Percentiles rank a stretch among this genome's conserved stretches.
Conservation (phyloP, 2,113 vertebrate species). For the Manacus vitellinus region DNA sequence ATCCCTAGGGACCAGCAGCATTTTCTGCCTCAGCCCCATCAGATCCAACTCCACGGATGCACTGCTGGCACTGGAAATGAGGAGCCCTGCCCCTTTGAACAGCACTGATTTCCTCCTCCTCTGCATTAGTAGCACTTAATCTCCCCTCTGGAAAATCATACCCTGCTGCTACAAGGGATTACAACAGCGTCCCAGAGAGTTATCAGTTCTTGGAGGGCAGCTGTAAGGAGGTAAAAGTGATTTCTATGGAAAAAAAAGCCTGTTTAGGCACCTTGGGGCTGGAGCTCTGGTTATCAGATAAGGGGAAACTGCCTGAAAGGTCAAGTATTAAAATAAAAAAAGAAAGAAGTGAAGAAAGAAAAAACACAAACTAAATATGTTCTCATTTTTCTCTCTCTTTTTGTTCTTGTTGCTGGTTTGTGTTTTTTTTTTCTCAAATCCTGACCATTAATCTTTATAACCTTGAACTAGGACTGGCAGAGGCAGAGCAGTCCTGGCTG, state of each 20-base stretch:
- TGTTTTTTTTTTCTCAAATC: neutral
- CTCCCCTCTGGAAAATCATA: slow-evolving; percentile 23
- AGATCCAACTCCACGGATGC: neutral
- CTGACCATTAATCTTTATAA: neutral
- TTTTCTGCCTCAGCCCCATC: neutral
- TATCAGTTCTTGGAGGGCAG: neutral
- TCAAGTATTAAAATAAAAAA: neutral
- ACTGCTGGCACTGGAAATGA: neutral
- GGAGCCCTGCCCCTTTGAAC: neutral
- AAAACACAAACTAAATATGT: neutral
- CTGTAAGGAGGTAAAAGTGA: neutral
- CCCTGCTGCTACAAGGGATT: neutral
- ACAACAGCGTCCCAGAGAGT: neutral
- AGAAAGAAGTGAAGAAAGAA: neutral
- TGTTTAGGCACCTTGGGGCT: neutral
- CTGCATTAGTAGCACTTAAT: neutral
- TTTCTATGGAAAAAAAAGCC: neutral
- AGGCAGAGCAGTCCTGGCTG: neutral
- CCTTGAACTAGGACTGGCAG: neutral
- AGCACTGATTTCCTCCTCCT: neutral
- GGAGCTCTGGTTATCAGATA: neutral
- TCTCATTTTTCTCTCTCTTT: neutral
- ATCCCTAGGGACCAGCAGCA: neutral
- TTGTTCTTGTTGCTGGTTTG: neutral
- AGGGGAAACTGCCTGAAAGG: neutral